Evolutionary conservation across 2,797 vertebrate species (phyloP), one percentile per base, ranked within the genome.

Genomic region (Odontamblyopus rebecca): DNA sequence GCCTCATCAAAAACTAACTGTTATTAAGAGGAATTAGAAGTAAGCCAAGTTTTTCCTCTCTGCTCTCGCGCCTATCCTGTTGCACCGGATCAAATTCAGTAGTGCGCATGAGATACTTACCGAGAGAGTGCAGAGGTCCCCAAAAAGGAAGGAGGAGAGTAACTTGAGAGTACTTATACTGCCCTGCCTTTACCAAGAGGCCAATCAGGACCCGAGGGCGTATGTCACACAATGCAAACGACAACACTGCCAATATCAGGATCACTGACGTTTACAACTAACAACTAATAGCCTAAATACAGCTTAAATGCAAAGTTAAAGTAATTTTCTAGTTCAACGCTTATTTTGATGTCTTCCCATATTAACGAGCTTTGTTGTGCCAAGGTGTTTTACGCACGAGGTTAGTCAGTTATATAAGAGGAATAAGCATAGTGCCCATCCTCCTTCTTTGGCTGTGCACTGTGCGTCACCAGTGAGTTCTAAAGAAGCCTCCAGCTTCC

Each of bases 191-290:
- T 87, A 35, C 0, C 5, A 15, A 16, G 27, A 80, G 61, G 64
- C 91, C 93, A 93, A 93, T 93, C 89, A 86, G 81, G 13, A 26
- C 27, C 13, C 30, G 87, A 82, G 89, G 88, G 90, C 81, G 87
- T 76, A 63, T 0, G 30, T 19, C 27, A 32, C 16, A 27, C 74
- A 69, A 70, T 6, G 16, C 27, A 29, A 57, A 74, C 41, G 32
- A 75, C 68, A 74, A 67, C 77, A 13, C 51, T 72, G 73, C 80
- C 79, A 83, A 82, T 54, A 70, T 60, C 73, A 64, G 8, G 61
- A 35, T 38, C 19, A 26, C 29, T 18, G 27, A 9, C 48, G 68
- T 51, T 64, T 74, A 12, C 66, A 13, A 57, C 18, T 13, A 26
- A 23, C 41, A n/a, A 44, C 61, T 51, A 15, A 48, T 30, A 60